Conservation (phyloP, 2,797 vertebrate species). For the Zalophus californianus region DNA sequence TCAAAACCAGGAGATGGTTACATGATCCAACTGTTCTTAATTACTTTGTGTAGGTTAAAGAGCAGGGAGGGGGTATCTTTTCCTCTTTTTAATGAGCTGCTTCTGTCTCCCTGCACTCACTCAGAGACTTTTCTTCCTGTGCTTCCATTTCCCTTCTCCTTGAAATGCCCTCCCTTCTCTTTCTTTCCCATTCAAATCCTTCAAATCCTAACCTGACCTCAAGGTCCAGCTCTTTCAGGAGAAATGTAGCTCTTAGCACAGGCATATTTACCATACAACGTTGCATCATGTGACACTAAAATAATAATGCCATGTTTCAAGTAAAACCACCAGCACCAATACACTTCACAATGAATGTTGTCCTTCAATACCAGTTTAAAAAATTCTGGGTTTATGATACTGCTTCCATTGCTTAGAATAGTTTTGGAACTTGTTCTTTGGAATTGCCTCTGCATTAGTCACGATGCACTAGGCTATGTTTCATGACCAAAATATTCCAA, state of each 20-base stretch:
- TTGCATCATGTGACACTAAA: not conserved
- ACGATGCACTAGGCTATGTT: not conserved
- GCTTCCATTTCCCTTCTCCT: not conserved
- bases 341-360: not conserved
- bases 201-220: not conserved
- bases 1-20: constrained; percentile 4
- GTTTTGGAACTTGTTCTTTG: not conserved
- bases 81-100: not conserved
- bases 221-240: not conserved
- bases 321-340: not conserved
- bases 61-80: not conserved
- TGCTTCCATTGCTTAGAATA: not conserved
- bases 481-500: not conserved
- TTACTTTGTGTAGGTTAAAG: not conserved
- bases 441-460: not conserved
- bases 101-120: not conserved
- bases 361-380: not conserved
- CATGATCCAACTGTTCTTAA: not conserved
- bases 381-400: not conserved
- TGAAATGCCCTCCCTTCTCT: not conserved
- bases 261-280: not conserved
- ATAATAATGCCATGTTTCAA: not conserved
- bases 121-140: not conserved
- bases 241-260: not conserved
- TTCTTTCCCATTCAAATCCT: not conserved